Evolutionary conservation across 2,113 vertebrate species (phyloP).

Genomic region (Osmerus eperlanus): DNA sequence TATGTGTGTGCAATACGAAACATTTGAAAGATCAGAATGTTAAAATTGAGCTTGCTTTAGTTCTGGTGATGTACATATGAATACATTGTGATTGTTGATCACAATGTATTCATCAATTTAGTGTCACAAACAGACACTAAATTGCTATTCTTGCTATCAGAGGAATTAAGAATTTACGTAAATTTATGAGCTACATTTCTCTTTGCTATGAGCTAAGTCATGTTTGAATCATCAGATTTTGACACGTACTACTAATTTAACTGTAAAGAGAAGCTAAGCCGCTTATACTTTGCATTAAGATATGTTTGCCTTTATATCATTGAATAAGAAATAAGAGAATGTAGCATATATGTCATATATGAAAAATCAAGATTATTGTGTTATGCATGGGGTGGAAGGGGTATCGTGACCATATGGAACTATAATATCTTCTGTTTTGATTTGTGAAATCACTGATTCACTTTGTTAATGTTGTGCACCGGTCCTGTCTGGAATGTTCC

Average conservation of each 20-base stretch:
- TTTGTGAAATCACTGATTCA: constrained; percentile 67
- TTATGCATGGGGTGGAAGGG: constrained; percentile 69
- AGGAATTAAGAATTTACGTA: constrained; percentile 61
- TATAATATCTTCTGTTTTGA: constrained; percentile 67
- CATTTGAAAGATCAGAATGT: constrained; percentile 71
- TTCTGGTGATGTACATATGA: constrained; percentile 68
- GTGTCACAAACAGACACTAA: constrained; percentile 59
- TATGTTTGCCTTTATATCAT: constrained; percentile 75
- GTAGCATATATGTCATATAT: constrained; percentile 76
- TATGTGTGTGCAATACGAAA: constrained; percentile 70
- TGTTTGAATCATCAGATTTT: constrained; percentile 64
- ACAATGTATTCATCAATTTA: too few relatives aligned
- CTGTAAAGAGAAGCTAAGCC: constrained; percentile 67
- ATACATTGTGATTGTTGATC: constrained; percentile 72
- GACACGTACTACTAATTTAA: constrained; percentile 67
- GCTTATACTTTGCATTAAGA: constrained; percentile 68
- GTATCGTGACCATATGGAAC: constrained; percentile 57
- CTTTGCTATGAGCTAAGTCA: constrained; percentile 73
- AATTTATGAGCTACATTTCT: constrained; percentile 70
- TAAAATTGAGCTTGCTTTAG: constrained; percentile 73
- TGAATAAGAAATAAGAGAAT: constrained; percentile 74
- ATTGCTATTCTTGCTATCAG: constrained; percentile 68
- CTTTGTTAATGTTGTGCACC: constrained; percentile 69
- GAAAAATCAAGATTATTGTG: constrained; percentile 67
- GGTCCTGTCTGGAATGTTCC: constrained; percentile 62